These are phyloP conservation scores for Muscina levida DNA, from an alignment of 2,888 invertebrate genomes.

Conservation along the genomic window DNA sequence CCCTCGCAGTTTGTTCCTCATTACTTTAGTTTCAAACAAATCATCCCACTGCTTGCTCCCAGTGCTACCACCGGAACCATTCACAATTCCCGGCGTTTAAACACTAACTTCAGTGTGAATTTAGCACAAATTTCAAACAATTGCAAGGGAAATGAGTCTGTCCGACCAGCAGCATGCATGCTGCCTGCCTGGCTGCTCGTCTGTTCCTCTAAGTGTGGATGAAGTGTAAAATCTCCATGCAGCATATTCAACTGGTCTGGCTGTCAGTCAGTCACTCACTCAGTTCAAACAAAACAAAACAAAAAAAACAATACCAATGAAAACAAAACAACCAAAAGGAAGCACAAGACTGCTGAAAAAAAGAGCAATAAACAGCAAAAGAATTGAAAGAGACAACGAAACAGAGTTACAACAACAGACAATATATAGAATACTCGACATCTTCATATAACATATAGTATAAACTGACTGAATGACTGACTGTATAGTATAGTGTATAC, in stretches of 20 bases:
- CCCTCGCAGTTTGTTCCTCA: not conserved
- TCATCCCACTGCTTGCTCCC: not conserved
- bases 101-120: conserved; percentile 10
- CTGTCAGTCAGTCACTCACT: conserved; percentile 39
- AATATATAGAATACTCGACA: not conserved
- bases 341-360: conserved; percentile 40
- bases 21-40: conserved; percentile 16
- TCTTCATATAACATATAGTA: no score
- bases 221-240: conserved; percentile 41
- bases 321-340: no score
- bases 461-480: no score
- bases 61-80: conserved; percentile 12
- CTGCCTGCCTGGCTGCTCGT: no score
- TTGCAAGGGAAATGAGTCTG: conserved; percentile 23
- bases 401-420: not conserved
- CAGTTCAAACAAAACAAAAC: not conserved
- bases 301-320: conserved; percentile 47
- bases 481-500: no score
- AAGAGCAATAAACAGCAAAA: conserved; percentile 33
- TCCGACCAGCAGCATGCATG: no score
- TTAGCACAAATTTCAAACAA: conserved; percentile 43
- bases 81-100: not conserved
- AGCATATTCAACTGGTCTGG: conserved; percentile 22
- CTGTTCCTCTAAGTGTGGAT: no score
- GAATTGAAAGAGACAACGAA: conserved; percentile 24